These are phyloP conservation scores for Monopis laevigella DNA, from an alignment of 2,888 invertebrate genomes.

Conservation along the genomic window DNA sequence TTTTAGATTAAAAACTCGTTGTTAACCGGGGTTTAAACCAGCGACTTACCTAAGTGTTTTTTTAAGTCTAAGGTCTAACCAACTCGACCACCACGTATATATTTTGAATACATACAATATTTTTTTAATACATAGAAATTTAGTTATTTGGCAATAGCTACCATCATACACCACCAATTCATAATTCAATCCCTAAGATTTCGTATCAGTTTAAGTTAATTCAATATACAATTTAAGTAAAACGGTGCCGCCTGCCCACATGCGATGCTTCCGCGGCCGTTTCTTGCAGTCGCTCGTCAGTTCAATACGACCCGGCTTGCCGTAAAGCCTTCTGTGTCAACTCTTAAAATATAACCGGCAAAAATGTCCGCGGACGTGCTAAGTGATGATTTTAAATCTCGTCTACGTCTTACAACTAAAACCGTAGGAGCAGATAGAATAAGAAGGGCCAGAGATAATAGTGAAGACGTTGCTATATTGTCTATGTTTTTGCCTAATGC, in stretches of 20 bases:
- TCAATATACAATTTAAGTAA: background rate
- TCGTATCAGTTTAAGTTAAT: background rate
- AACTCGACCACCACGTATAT: too few relatives aligned
- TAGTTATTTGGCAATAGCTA: too few relatives aligned
- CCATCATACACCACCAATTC: too few relatives aligned
- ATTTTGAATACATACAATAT: too few relatives aligned
- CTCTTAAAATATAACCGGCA: background rate
- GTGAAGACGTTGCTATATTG: constrained; percentile 88
- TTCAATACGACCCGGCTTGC: constrained; percentile 50
- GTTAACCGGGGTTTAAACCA: too few relatives aligned
- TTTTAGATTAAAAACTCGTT: too few relatives aligned
- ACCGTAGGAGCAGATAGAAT: constrained; percentile 86
- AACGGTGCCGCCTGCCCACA: constrained; percentile 4
- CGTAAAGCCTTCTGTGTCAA: constrained; percentile 47
- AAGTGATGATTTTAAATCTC: constrained; percentile 80
- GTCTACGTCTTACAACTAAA: constrained; percentile 78
- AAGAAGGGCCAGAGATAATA: constrained; percentile 79
- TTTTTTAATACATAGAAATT: too few relatives aligned
- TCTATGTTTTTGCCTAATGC: constrained; percentile 83
- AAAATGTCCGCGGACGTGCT: constrained; percentile 80
- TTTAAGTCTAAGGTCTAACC: too few relatives aligned
- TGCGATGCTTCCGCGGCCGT: background rate
- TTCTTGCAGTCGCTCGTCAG: background rate
- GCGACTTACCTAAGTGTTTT: too few relatives aligned
- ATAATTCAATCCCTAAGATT: background rate